Evolutionary conservation across 2,113 vertebrate species (phyloP).

Genomic region (Hassar affinis): DNA sequence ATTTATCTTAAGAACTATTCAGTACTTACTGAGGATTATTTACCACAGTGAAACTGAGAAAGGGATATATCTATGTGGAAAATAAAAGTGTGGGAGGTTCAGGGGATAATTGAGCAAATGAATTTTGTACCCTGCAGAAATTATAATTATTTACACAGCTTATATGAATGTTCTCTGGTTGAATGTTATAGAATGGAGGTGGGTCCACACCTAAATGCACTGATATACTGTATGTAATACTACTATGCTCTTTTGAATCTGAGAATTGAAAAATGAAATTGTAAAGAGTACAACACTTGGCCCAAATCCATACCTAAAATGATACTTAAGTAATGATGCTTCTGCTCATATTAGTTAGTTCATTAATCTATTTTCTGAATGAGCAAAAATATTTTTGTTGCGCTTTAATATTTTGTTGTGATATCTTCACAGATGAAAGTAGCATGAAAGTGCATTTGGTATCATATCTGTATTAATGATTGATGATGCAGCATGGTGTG

Average conservation of each 20-base stretch:
- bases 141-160: neutral
- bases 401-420: too few relatives aligned
- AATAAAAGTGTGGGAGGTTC: neutral
- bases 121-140: neutral
- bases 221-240: neutral
- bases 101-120: neutral
- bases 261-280: neutral
- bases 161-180: neutral
- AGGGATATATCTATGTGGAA: neutral
- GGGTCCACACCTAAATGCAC: neutral
- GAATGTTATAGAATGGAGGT: neutral
- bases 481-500: neutral
- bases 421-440: neutral
- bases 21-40: neutral
- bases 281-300: neutral
- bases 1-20: neutral
- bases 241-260: neutral
- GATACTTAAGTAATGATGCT: neutral
- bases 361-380: neutral
- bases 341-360: neutral
- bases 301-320: neutral
- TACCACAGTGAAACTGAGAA: neutral
- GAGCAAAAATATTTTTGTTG: neutral
- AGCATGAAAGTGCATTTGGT: constrained; percentile 8
- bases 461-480: constrained; percentile 22